phyloP scores from a whole-genome alignment of 2,797 vertebrate genomes.

The Gymnodraco acuticeps region DNA sequence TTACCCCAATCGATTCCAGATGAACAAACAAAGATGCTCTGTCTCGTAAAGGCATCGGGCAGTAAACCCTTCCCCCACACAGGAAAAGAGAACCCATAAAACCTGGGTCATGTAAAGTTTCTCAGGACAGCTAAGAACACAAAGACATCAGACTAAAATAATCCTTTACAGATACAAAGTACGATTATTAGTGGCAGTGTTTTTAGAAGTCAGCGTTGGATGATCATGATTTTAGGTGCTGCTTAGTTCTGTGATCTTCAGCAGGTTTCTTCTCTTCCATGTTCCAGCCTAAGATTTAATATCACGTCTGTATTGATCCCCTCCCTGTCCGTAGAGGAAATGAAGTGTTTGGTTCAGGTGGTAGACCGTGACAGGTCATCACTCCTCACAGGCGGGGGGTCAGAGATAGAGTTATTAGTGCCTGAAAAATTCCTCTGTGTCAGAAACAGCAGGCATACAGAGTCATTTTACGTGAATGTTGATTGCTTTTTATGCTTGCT shows the following conservation, averaged over 20 bases:
- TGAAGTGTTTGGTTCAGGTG: conserved; percentile 46
- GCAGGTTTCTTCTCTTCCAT: background rate
- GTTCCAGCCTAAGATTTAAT: conserved; percentile 15
- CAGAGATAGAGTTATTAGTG: conserved; percentile 39
- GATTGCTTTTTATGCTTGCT: conserved; percentile 32
- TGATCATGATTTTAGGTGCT: conserved; percentile 2
- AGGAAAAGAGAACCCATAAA: too few relatives aligned
- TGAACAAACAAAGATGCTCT: too few relatives aligned
- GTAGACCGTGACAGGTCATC: conserved; percentile 51
- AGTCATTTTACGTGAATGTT: conserved; percentile 45
- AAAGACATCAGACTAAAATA: too few relatives aligned
- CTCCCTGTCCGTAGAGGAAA: conserved; percentile 12
- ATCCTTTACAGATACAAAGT: too few relatives aligned
- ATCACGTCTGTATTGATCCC: conserved; percentile 53
- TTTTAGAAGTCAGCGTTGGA: conserved; percentile 11
- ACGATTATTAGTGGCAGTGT: conserved; percentile 9
- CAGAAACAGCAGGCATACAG: background rate
- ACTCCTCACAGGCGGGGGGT: conserved; percentile 36
- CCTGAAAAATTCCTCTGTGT: conserved; percentile 12
- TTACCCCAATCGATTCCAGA: too few relatives aligned
- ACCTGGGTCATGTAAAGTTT: too few relatives aligned
- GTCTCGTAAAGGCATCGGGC: too few relatives aligned
- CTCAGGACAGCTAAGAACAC: too few relatives aligned
- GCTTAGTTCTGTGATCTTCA: background rate
- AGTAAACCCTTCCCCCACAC: too few relatives aligned